A percentile compares a stretch with the other conserved stretches of the same genome.
Conservation (phyloP, 1,140 invertebrate genomes). For the Zophobas morio region DNA sequence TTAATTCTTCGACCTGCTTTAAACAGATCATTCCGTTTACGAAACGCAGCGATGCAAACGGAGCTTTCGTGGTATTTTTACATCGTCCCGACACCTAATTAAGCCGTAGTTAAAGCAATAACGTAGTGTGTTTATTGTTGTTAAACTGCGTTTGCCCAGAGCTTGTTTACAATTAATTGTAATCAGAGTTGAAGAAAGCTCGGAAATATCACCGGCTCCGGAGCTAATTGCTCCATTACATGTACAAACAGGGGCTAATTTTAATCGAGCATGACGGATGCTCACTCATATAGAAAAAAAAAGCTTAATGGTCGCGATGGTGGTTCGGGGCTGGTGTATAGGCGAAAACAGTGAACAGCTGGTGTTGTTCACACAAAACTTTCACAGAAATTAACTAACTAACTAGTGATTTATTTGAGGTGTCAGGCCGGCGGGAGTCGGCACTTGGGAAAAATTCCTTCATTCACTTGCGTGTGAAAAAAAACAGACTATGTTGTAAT, state of each 20-base stretch:
- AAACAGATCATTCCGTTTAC: slow-evolving; percentile 39
- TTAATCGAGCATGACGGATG: slow-evolving; percentile 15
- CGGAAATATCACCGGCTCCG: background rate
- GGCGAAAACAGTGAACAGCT: slow-evolving; percentile 24
- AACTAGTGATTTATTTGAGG: slow-evolving; percentile 32
- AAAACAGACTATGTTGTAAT: too few species aligned
- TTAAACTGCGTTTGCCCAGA: too few species aligned
- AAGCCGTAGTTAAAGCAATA: background rate
- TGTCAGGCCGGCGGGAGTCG: background rate
- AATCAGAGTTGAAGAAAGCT: background rate
- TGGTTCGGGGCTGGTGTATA: background rate
- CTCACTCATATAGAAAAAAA: slow-evolving; percentile 7
- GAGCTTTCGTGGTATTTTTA: slow-evolving; percentile 8
- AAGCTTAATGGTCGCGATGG: slow-evolving; percentile 14
- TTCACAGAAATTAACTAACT: slow-evolving; percentile 35
- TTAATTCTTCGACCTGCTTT: slow-evolving; percentile 29
- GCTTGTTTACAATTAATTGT: background rate
- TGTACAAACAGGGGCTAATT: slow-evolving; percentile 23
- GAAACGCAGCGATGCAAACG: slow-evolving; percentile 6
- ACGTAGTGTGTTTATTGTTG: too few species aligned
- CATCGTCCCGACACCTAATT: slow-evolving; percentile 32
- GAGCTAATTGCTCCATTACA: slow-evolving; percentile 24
- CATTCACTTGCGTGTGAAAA: too few species aligned
- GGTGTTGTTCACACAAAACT: slow-evolving; percentile 39
- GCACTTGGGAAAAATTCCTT: too few species aligned